Evolutionary conservation across 2,113 vertebrate genomes (phyloP).

Genomic region (Ranitomeya variabilis): DNA sequence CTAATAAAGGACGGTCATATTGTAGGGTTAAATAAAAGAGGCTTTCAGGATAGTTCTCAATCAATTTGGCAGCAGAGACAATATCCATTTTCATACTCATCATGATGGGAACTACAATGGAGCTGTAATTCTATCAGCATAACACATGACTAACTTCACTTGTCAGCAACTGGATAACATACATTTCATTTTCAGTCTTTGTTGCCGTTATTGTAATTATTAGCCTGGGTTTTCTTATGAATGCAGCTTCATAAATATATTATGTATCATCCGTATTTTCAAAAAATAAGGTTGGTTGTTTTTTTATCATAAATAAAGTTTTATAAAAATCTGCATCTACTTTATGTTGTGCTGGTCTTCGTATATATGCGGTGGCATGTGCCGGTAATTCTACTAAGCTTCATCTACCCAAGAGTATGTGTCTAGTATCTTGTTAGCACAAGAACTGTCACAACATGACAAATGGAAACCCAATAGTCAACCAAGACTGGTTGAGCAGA

Average conservation of each 20-base stretch:
- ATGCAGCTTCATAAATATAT: not conserved
- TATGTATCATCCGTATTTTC: not conserved
- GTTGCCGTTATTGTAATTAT: constrained; percentile 41
- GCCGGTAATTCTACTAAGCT: not conserved
- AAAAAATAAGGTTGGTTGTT: not conserved
- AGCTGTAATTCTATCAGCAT: constrained; percentile 32
- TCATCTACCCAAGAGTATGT: not conserved
- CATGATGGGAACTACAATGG: constrained; percentile 32
- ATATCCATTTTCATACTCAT: constrained; percentile 36
- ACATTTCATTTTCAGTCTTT: constrained; percentile 48
- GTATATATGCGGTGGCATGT: not conserved
- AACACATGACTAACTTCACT: constrained; percentile 48
- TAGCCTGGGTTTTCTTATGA: not conserved
- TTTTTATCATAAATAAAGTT: not conserved
- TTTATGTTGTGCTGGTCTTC: not conserved
- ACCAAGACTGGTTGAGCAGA: not conserved
- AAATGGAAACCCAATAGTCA: not conserved
- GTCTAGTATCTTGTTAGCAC: not conserved
- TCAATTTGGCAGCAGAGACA: constrained; percentile 31
- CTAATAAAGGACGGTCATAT: not conserved
- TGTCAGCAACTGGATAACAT: constrained; percentile 53
- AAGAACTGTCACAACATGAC: not conserved
- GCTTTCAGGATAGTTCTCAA: constrained; percentile 35
- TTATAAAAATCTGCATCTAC: no score
- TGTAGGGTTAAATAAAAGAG: constrained; percentile 24